Base-by-base conservation (phyloP, 1,140 invertebrate species). In the Riptortus pedestris region DNA sequence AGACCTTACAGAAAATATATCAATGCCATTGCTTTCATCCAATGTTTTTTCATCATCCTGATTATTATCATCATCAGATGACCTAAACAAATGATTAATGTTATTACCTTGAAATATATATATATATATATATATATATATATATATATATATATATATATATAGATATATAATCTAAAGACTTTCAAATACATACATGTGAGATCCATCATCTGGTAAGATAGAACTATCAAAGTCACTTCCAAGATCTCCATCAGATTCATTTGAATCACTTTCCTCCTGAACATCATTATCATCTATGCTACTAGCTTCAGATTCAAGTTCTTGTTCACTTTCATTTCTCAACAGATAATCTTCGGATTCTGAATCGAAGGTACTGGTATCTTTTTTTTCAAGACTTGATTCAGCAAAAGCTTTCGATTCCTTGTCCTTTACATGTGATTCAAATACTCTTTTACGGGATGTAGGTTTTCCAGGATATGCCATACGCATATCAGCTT, bases 391-490 rank as follows among this genome's bases (percentile, higher is more conserved):
- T 14, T 60, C 43, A 43, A 52, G 12, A 31, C 22, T 28, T n/a
- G 27, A 55, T 9, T 57, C 28, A n/a, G n/a, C 38, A 43, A 9
- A 9, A 43, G 38, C 7, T 43, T 43, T 7, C 7, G 7, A 7
- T 16, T 9, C 38, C 16, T 43, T 16, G 7, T 43, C 38, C 7
- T 43, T 16, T 9, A 16, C 7, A 7, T 43, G 7, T 43, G 38
- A 7, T 43, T 7, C 38, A 51, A 57, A 24, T 2, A 57, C 27
- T 52, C 38, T 55, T 55, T 66, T 66, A 29, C 65, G 62, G 5
- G 65, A 66, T 24, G 61, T 31, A 2, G 65, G 65, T 33, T 66
- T 63, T 29, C 65, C 65, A 14, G 29, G 31, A 48, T 66, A 66
- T 9, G 55, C 65, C 0, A 47, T 14, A 1, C 22, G 18, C 24